Percentiles rank a stretch among this genome's conserved stretches.
Evolutionary conservation across 1,140 invertebrate species (phyloP).

Genomic region (Drosophila melanica): DNA sequence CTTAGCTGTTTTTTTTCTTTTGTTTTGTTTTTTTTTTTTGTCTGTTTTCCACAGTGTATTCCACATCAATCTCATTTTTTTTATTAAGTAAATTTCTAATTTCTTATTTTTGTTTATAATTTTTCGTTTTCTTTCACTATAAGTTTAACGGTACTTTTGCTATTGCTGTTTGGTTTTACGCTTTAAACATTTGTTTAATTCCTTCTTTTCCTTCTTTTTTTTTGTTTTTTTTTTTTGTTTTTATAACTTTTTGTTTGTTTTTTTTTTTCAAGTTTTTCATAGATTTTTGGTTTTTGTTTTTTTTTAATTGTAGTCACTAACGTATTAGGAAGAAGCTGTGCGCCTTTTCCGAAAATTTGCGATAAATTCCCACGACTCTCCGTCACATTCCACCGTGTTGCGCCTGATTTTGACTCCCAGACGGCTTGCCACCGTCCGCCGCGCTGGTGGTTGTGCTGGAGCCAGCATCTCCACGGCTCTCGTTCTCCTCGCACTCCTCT

Average conservation of each 20-base stretch:
- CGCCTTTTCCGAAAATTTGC: conserved; percentile 93
- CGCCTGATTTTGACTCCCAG: conserved; percentile 84
- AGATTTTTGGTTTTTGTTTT: conserved; percentile 32
- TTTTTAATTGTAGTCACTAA: conserved; percentile 79
- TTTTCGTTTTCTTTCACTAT: conserved; percentile 52
- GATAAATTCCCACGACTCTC: conserved; percentile 93
- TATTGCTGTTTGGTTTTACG: conserved; percentile 73
- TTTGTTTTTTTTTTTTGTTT: conserved; percentile 33
- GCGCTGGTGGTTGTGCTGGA: conserved; percentile 58
- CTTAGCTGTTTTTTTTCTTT: conserved; percentile 2
- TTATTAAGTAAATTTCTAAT: conserved; percentile 71
- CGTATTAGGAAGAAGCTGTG: conserved; percentile 85
- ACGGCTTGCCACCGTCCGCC: conserved; percentile 84
- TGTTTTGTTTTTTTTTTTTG: conserved; percentile 23
- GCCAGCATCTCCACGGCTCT: conserved; percentile 83
- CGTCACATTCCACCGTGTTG: conserved; percentile 90
- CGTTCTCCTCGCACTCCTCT: conserved; percentile 85
- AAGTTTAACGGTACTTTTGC: conserved; percentile 75
- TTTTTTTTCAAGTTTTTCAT: conserved; percentile 21
- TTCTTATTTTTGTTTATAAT: conserved; percentile 41
- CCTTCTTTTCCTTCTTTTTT: conserved; percentile 38
- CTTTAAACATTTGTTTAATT: conserved; percentile 70
- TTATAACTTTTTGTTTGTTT: conserved; percentile 36
- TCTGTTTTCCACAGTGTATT: conserved; percentile 60
- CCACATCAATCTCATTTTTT: conserved; percentile 72